Conservation (phyloP, 2,113 vertebrate genomes). For the Microtus ochrogaster region DNA sequence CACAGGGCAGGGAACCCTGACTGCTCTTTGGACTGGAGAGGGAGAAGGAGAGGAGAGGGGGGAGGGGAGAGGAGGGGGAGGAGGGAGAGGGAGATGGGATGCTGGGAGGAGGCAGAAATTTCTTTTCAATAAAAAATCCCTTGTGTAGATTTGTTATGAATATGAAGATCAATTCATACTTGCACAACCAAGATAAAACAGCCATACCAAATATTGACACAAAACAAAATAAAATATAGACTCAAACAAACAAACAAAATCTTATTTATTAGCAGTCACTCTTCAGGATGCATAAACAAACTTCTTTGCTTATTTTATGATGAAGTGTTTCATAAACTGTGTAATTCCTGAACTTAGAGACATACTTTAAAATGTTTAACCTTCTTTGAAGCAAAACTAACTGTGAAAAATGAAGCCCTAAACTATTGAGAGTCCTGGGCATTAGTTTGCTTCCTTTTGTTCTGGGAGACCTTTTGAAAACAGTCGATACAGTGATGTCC, state of each 20-base stretch:
- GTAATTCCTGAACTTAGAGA: too few species aligned
- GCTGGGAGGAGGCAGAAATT: too few species aligned
- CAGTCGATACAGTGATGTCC: neutral
- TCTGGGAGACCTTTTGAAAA: neutral
- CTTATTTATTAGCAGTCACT: neutral
- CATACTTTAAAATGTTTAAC: neutral
- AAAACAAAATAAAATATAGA: neutral
- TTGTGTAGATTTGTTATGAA: neutral
- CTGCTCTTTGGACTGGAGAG: too few species aligned
- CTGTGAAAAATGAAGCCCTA: too few species aligned
- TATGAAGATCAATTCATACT: neutral
- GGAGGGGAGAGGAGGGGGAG: too few species aligned
- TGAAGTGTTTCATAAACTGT: neutral
- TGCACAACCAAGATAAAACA: neutral
- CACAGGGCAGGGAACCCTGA: too few species aligned
- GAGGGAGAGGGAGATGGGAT: too few species aligned
- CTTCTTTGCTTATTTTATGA: neutral
- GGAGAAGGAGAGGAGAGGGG: too few species aligned
- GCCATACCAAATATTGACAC: neutral
- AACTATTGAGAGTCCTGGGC: too few species aligned
- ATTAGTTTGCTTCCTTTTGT: neutral
- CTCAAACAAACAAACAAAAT: neutral
- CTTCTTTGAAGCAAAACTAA: neutral
- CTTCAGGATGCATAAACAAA: too few species aligned
- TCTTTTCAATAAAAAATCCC: neutral